Evolutionary conservation across 2,888 invertebrate species (phyloP), one percentile per base, ranked within the genome.

Genomic region (Aphidius colemani): DNA sequence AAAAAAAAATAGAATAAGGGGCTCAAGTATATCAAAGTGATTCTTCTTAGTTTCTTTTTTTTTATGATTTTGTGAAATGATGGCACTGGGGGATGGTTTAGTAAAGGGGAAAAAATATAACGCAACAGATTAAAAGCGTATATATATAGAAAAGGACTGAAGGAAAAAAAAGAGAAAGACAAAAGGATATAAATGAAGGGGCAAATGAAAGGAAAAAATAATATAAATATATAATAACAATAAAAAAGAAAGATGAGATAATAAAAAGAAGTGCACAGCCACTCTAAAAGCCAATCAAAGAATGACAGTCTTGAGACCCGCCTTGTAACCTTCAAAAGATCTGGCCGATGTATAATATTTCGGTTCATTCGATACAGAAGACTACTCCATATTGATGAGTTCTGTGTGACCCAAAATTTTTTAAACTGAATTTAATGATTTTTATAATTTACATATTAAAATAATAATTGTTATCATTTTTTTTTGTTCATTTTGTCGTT

Each of bases 251-350:
- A 58, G 58, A 56, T 66, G 65, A 63, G 59, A 63, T 70, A 69
- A 68, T 73, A 71, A 74, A 73, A 75, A 68, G 57, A 61, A 69
- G 71, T 64, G 66, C 63, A 74, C 74, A 69, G 61, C 72, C 71
- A 70, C 72, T 69, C 71, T 79, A 78, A 79, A 80, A 80, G 79
- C 81, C 81, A 82, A 81, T 82, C 81, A 82, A 81, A 80, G 78
- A 81, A 78, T 81, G 81, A 82, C 81, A 81, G 80, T 79, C 66
- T 70, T 67, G 73, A 58, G 67, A 71, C 69, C 78, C 78, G 75
- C 78, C 78, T 78, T 70, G 67, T 64, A 70, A 67, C 69, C 80
- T 80, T 80, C 76, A 71, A 74, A 78, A 79, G 78, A 79, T 75
- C 73, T 77, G 77, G 55, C 77, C 71, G 74, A 76, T 75, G 78